Percentiles rank a stretch among this genome's conserved stretches.
Conservation (phyloP, 2,888 invertebrate species). For the Eurois occulta region DNA sequence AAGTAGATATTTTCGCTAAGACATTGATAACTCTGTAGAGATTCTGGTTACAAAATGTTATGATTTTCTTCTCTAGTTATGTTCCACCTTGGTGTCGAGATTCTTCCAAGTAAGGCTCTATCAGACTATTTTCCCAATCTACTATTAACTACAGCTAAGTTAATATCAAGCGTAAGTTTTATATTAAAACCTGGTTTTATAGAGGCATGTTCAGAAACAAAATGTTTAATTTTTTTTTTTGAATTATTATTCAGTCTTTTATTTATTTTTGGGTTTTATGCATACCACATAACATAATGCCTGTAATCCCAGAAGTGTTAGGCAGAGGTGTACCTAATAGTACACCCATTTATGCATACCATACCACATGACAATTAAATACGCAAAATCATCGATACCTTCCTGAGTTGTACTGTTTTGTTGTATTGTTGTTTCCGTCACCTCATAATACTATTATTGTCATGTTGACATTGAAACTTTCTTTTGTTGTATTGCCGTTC, state of each 20-base stretch:
- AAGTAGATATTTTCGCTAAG: too few species aligned
- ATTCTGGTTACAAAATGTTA: not conserved
- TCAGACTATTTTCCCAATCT: constrained; percentile 32
- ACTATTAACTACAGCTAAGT: constrained; percentile 9
- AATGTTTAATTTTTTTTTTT: too few species aligned
- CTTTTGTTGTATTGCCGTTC: not conserved
- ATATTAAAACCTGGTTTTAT: constrained; percentile 16
- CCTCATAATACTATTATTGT: not conserved
- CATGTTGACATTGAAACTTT: not conserved
- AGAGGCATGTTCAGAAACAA: constrained; percentile 22
- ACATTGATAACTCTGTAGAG: too few species aligned
- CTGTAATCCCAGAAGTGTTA: too few species aligned
- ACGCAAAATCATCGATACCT: not conserved
- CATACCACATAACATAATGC: not conserved
- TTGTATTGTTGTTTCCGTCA: not conserved
- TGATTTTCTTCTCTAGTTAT: constrained; percentile 53
- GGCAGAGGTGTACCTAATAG: too few species aligned
- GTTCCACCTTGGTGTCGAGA: constrained; percentile 51
- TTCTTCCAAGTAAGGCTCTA: constrained; percentile 58
- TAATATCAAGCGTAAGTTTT: constrained; percentile 33
- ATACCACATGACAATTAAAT: not conserved
- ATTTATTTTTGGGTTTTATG: not conserved
- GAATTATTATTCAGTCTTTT: not conserved
- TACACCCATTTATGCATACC: too few species aligned
- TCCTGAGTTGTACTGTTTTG: not conserved